Evolutionary conservation across 1,140 invertebrate species (phyloP).

Genomic region (Drosophila kikkawai): DNA sequence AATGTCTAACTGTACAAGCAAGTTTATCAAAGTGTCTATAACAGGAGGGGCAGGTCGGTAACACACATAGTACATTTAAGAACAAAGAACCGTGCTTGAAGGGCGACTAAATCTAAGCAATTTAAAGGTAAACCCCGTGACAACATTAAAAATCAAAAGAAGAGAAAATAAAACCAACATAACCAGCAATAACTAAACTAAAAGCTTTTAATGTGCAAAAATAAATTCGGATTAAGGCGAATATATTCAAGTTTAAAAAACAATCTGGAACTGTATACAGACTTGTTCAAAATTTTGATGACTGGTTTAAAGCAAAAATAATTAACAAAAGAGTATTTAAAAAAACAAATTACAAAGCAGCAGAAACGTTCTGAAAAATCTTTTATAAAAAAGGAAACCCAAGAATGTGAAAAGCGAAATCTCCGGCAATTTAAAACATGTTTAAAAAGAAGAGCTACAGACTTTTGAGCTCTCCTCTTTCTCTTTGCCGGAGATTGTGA

Average conservation of each 20-base stretch:
- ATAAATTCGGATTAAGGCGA: slow-evolving; percentile 12
- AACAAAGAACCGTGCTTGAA: slow-evolving; percentile 1
- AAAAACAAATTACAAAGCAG: background rate
- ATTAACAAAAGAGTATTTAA: background rate
- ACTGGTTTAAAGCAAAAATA: slow-evolving; percentile 4
- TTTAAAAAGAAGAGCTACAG: background rate
- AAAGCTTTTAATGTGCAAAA: slow-evolving; percentile 51
- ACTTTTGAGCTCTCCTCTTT: background rate
- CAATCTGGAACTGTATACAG: background rate
- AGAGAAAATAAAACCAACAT: background rate
- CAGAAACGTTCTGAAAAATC: background rate
- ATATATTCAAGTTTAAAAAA: background rate
- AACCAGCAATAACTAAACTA: slow-evolving; percentile 19
- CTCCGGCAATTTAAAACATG: background rate
- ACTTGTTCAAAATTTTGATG: slow-evolving; percentile 6
- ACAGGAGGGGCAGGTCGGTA: slow-evolving; percentile 19
- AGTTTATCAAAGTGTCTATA: slow-evolving; percentile 24
- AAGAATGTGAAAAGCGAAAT: background rate
- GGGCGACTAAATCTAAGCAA: slow-evolving; percentile 20
- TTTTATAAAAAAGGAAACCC: no score
- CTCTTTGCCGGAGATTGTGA: background rate
- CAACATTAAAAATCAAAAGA: background rate
- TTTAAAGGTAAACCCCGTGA: slow-evolving; percentile 6
- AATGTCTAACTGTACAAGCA: slow-evolving; percentile 42
- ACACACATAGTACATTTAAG: slow-evolving; percentile 18